Evolutionary conservation across 2,113 vertebrate species (phyloP).

Genomic region (Myotis brandtii): DNA sequence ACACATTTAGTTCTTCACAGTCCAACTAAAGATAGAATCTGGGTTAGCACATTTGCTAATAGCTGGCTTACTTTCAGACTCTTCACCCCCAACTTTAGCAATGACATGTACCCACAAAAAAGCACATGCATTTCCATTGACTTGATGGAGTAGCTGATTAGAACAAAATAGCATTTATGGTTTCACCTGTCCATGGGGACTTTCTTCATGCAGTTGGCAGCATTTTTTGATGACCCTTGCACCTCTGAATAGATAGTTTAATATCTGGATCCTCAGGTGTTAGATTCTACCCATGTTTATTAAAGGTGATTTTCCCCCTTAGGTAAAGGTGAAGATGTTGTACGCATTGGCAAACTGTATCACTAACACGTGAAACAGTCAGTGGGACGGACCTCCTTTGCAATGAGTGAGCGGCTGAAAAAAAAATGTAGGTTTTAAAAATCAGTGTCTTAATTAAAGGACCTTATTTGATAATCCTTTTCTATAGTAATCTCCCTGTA

Average conservation of each 20-base stretch:
- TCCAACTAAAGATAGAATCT: conserved; percentile 64
- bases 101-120: not conserved
- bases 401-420: not conserved
- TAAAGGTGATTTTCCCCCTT: not conserved
- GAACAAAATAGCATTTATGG: not conserved
- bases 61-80: not conserved
- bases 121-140: not conserved
- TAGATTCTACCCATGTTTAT: not conserved
- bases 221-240: not conserved
- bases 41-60: not conserved
- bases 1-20: conserved; percentile 52
- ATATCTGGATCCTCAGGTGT: not conserved
- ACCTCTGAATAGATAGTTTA: not conserved
- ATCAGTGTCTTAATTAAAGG: conserved; percentile 2
- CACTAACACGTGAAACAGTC: not conserved
- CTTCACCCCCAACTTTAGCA: not conserved
- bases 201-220: not conserved
- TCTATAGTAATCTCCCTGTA: not conserved
- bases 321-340: not conserved
- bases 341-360: not conserved
- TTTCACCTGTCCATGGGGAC: not conserved
- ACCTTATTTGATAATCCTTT: not conserved
- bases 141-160: not conserved
- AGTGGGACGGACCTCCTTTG: not conserved
- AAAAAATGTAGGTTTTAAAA: not conserved